Base-by-base conservation (phyloP, 2,797 vertebrate species). In the Margarornis squamiger region DNA sequence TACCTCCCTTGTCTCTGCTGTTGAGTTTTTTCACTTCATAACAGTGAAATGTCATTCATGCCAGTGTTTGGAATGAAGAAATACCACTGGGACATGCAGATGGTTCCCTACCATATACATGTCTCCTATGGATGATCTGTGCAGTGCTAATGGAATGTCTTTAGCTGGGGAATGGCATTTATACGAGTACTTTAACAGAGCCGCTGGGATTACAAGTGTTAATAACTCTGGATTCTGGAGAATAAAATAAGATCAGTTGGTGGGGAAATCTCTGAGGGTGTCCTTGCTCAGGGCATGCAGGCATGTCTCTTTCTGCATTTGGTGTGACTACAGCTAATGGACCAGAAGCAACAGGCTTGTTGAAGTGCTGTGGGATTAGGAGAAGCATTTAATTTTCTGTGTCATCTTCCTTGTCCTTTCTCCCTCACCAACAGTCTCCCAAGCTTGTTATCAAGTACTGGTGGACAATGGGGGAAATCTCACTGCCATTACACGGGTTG, bases 21-120 rank as follows among this genome's bases (percentile, higher is more conserved):
- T 10, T 77, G 17, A 9, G 0, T 0, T 55, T 52, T 48, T 67
- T 68, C 10, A 14, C 17, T 71, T 38, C 0, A 0, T 41, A 49
- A 30, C 15, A 45, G 23, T 67, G 48, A 45, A 52, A 77, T 46
- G 19, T 65, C 21, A 34, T 48, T 68, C 16, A 6, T 49, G 32
- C 9, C 1, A 1, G 34, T 61, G 29, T 55, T 74, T 5, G 9
- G 41, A 75, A 52, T 8, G 16, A 87, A 76, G 63, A 75, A 79
- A 48, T 67, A 15, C 6, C n/a, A 27, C 32, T 11, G 29, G 27
- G 32, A 18, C 4, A 7, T 8, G 11, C 34, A 45, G 32, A 26
- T 61, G 16, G 11, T 70, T 80, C 23, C 32, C 32, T 63, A 1
- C 30, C 1, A 0, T 57, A 3, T 72, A 7, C 3, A 0, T 8